Evolutionary conservation across 2,113 vertebrate genomes (phyloP), one percentile per base, ranked within the genome.

Genomic region (Centropus unirufus): DNA sequence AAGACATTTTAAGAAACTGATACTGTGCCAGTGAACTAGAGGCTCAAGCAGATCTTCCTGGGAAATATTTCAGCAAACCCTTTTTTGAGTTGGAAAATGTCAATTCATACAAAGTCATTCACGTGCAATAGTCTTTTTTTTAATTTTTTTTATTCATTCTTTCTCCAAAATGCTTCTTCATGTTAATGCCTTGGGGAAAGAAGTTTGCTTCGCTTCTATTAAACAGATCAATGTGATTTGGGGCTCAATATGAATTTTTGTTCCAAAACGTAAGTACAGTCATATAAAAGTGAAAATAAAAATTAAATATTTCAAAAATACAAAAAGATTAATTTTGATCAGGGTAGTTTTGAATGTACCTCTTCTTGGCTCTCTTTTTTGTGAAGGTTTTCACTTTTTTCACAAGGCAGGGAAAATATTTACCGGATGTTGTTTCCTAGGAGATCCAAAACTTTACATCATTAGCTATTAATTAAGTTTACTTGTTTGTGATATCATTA

Each of bases 21-120:
- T 61, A 46, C 73, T 81, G 87, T 90, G 75, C 87, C 85, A 83
- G 24, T 83, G 72, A 80, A 68, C 83, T 62, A 72, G 85, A 83
- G 52, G 72, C 39, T 54, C 42, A 61, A 32, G 55, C 20, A 44
- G 75, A 64, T 90, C 59, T 92, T 63, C 39, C 61, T 80, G 74
- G 89, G 81, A 85, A 92, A 69, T 80, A 85, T 15, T 90, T 94
- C 70, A 80, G 59, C 49, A 76, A 49, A 44, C 2, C 2, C 30
- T 68, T 52, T 63, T 89, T 49, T 79, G 1, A 57, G n/a, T 87
- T 6, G 4, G 63, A 95, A 95, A 69, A 51, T 69, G 51, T 19
- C 66, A 79, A 6, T 89, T 91, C 69, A 49, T 95, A 40, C 66
- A 73, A 73, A 93, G 24, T 21, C 24, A 18, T 75, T 70, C 32